Evolutionary conservation across 2,888 invertebrate genomes (phyloP), one percentile per base, ranked within the genome.

Genomic region (Drosophila mimetica): DNA sequence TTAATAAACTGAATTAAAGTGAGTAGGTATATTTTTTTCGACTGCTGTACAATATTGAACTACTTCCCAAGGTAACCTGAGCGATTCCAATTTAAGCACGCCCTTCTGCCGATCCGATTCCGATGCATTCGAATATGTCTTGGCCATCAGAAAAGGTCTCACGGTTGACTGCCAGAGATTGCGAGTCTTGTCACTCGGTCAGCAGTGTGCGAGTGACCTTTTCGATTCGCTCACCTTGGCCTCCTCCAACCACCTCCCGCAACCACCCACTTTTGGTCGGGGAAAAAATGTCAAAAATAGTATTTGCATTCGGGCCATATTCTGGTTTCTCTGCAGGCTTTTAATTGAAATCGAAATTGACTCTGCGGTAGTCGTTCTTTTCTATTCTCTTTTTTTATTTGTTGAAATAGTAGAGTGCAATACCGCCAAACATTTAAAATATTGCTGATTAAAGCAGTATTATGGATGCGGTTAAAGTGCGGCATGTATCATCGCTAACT

Each of bases 211-310:
- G 16, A 44, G 42, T 44, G 61, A 48, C 42, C 61, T 51, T 51
- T 30, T 18, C 48, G 16, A 30, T 42, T 14, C 61, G n/a, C 50
- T 50, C 28, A 63, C 60, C 60, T 60, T 55, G 57, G 30, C 53
- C 32, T 6, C n/a, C n/a, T n/a, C n/a, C n/a, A n/a, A n/a, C n/a
- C 16, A 20, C 16, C 32, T n/a, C n/a, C n/a, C n/a, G n/a, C 30
- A 32, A n/a, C 48, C 18, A 8, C 47, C 39, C 25, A 25, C 70
- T 37, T n/a, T 74, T 54, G 53, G 46, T 53, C 71, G 64, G 71
- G 64, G 71, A 72, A 84, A 75, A 82, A 72, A 75, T 74, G 77
- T 79, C 82, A 64, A 84, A 81, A 84, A 74, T 57, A 63, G 60
- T 75, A 72, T 81, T 82, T 79, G 75, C 81, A 75, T 81, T 76